Conservation (phyloP, 2,113 vertebrate genomes). For the Podarcis cretensis region DNA sequence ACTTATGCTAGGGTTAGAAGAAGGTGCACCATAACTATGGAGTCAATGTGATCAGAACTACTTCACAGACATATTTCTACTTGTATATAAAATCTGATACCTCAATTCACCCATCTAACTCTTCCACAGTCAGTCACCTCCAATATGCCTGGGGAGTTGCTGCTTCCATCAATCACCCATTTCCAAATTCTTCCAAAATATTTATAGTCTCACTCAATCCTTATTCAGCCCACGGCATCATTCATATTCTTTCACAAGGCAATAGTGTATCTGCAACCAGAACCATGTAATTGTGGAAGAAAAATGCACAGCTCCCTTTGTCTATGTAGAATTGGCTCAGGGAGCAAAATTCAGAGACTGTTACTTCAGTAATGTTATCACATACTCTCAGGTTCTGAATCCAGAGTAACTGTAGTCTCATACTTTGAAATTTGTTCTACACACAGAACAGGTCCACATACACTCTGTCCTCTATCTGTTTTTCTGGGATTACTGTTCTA, state of each 20-base stretch:
- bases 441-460: not conserved
- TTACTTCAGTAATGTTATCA: not conserved
- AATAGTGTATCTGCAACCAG: not conserved
- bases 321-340: not conserved
- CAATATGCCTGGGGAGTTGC: not conserved
- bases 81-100: not conserved
- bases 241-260: not conserved
- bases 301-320: not conserved
- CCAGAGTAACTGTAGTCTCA: not conserved
- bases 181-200: not conserved
- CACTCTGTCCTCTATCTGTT: not conserved
- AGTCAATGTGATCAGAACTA: not conserved
- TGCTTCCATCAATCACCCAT: not conserved
- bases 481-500: fast-evolving
- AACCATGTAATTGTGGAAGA: not conserved
- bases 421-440: not conserved
- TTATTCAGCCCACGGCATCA: not conserved
- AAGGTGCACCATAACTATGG: not conserved
- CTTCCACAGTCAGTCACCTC: not conserved
- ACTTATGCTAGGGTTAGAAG: not conserved
- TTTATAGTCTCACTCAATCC: not conserved
- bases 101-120: not conserved
- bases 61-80: not conserved
- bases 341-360: not conserved
- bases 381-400: not conserved